A percentile compares a stretch with the other conserved stretches of the same genome.
phyloP scores from a whole-genome alignment of 2,113 vertebrate genomes.

The Columbina picui region DNA sequence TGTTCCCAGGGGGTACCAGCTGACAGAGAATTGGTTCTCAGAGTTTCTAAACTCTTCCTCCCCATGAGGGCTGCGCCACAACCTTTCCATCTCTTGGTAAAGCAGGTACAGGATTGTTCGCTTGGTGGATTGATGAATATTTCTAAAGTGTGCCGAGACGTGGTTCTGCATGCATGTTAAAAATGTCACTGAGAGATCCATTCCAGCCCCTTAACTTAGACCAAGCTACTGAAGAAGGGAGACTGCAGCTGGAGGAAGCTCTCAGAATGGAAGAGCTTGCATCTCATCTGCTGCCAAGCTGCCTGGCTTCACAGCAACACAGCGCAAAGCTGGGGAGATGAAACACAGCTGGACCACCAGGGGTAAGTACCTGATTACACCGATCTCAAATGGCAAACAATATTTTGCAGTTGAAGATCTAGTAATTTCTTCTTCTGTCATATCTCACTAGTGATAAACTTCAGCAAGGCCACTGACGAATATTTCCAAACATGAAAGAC shows the following conservation, averaged over 20 bases:
- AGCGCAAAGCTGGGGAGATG: not conserved
- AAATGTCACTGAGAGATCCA: accelerated
- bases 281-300: not conserved
- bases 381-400: not conserved
- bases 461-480: not conserved
- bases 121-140: not conserved
- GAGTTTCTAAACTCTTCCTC: not conserved
- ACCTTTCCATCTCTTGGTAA: not conserved
- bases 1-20: not conserved
- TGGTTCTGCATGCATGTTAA: not conserved
- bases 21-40: not conserved
- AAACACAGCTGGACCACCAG: not conserved
- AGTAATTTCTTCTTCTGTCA: not conserved
- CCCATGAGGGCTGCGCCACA: not conserved
- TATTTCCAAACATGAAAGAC: not conserved
- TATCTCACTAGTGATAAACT: not conserved
- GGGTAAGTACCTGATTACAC: not conserved
- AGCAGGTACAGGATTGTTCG: not conserved
- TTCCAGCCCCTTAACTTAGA: not conserved
- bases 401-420: not conserved
- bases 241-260: not conserved
- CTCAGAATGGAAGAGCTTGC: not conserved
- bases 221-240: not conserved
- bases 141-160: not conserved
- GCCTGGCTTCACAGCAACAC: not conserved